Base-by-base conservation (phyloP, 2,797 vertebrate genomes). In the Hozukius guyotensis region DNA sequence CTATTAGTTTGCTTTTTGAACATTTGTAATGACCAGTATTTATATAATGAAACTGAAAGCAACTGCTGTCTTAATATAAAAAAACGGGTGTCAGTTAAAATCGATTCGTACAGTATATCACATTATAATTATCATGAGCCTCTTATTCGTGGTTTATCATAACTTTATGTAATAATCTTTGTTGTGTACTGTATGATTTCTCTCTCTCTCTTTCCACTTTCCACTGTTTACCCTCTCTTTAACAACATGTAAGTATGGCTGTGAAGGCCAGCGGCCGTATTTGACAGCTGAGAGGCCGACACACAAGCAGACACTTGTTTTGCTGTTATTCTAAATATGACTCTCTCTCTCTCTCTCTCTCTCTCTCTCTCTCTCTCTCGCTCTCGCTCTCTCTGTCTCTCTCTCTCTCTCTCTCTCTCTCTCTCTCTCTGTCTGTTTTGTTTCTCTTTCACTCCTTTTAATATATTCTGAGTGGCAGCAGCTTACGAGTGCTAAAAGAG, bases 291-390 rank as follows among this genome's bases (percentile, higher is more conserved):
- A 81, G 46, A 72, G n/a, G 24, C 29, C 53, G 32, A 73, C 9
- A 63, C 62, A 72, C 63, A 59, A 13, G 16, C 64, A 69, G 64
- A 66, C 55, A 57, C 49, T 85, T 38, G 22, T 75, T 71, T 80
- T 62, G 32, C 62, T 49, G 3, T 46, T 66, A 49, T 56, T 55
- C 7, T 20, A 81, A 79, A 78, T 46, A 22, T 66, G 8, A 55
- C 4, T 31, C 8, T 46, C 60, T 65, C 31, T 42, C 8, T 38
- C 11, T 63, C 25, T 27, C 8, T 67, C 2, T 64, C 24, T 59
- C 14, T 59, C 38, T 16, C 13, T 42, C 14, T 42, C 38, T 42
- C 5, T 46, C 42, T 46, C 6, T 46, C 16, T 46, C 16, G 6
- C 38, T 16, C 5, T 16, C 14, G 16, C 6, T 16, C 13, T 38